These are phyloP conservation scores for Deladenus siricidicola DNA, from an alignment of 2,888 invertebrate species.

Conservation along the genomic window DNA sequence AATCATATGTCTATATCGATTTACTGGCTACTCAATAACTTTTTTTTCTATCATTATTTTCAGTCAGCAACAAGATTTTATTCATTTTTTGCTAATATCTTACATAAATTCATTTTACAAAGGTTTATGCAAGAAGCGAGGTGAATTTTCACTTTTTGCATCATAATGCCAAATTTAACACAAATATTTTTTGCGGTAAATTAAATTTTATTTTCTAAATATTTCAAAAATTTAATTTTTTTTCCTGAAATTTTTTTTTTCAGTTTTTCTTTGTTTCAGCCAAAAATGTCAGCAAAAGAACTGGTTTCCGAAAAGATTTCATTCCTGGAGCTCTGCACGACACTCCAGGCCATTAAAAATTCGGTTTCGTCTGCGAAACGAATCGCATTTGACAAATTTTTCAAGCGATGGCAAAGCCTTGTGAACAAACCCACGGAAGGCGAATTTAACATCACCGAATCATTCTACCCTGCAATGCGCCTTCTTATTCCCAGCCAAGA, in stretches of 20 bases:
- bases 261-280: no score
- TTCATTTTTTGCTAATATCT: background rate
- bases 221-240: background rate
- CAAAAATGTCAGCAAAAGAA: no score
- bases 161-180: no score
- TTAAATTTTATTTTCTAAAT: background rate
- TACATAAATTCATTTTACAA: background rate
- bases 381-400: constrained; percentile 11
- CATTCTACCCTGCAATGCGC: constrained; percentile 14
- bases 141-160: no score
- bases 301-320: constrained; percentile 10
- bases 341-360: constrained; percentile 11
- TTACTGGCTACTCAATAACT: no score
- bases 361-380: constrained; percentile 2
- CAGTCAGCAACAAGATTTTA: no score
- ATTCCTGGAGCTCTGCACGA: constrained; percentile 14
- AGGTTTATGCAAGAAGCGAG: no score
- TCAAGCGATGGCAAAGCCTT: constrained; percentile 11
- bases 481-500: constrained; percentile 15
- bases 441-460: constrained; percentile 13
- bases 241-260: background rate
- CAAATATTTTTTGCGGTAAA: no score
- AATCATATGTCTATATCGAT: no score
- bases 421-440: constrained; percentile 5
- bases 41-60: no score